These are phyloP conservation scores for Sebastes steindachneri DNA, from an alignment of 2,797 vertebrate species.

Conservation along the genomic window DNA sequence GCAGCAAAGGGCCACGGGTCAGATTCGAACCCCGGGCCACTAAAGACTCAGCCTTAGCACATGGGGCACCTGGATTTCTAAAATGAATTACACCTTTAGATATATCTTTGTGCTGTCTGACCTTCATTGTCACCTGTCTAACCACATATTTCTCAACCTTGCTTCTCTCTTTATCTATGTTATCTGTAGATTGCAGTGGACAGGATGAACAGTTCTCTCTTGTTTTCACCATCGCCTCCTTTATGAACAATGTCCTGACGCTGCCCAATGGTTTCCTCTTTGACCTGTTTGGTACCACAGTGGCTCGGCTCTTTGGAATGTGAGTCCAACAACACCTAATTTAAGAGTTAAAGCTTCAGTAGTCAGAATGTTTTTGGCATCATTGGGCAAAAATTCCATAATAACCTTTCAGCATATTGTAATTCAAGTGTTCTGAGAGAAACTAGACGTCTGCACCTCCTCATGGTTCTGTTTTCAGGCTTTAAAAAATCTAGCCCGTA, in stretches of 20 bases:
- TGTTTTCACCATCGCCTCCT: slow-evolving; percentile 92
- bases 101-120: neutral
- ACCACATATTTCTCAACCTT: neutral
- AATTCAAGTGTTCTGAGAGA: too few relatives aligned
- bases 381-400: too few relatives aligned
- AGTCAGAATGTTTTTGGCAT: too few relatives aligned
- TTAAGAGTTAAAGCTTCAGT: too few relatives aligned
- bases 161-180: neutral
- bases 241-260: slow-evolving; percentile 92
- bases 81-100: neutral
- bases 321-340: slow-evolving; percentile 73
- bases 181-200: slow-evolving; percentile 76
- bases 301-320: slow-evolving; percentile 88
- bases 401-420: too few relatives aligned
- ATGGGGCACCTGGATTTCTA: neutral
- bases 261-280: slow-evolving; percentile 90
- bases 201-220: slow-evolving; percentile 91
- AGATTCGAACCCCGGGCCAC: neutral
- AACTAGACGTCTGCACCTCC: too few relatives aligned
- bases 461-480: too few relatives aligned
- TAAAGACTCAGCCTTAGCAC: neutral
- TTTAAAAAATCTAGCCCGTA: too few relatives aligned
- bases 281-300: slow-evolving; percentile 87
- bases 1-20: neutral
- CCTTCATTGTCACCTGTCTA: neutral